Base-by-base conservation (phyloP, 53 echinoderm and acorn worm genomes). In the Apostichopus leukothele region DNA sequence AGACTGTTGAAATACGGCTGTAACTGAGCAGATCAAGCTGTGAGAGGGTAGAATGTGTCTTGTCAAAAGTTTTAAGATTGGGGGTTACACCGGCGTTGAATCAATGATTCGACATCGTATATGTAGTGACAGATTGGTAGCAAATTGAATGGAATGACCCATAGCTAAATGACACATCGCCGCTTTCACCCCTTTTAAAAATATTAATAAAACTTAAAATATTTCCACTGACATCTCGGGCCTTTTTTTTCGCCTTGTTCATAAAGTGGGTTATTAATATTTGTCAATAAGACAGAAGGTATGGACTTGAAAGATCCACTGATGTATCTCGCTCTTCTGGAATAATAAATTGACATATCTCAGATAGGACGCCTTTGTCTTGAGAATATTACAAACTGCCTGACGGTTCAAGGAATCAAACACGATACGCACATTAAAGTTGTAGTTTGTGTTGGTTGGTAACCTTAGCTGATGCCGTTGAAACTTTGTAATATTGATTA, bases 71-170 rank as follows among this genome's bases (percentile, higher is more conserved):
- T 39, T 39, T 39, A 2, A 16, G 63, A 63, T 63, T 16, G 16
- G 63, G 63, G 63, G 11, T 63, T 63, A 63, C 63, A 39, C 63
- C 63, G 11, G 11, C 63, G 11, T 16, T 63, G 16, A 13, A 4
- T 63, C 63, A 16, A 63, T 63, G 63, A 63, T 5, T 63, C 16
- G 63, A 11, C 63, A 63, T 16, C 63, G 63, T 63, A 63, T 7
- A 7, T 63, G 11, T 63, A 63, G 63, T 63, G 63, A 63, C 63
- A 63, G 63, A 63, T 63, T 63, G 12, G 63, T 13, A 16, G 16
- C 63, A 63, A 63, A 63, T 63, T 63, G 63, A 63, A 63, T 63
- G 63, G 63, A 63, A 63, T 63, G 63, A 63, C 63, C 63, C 63
- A 63, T 63, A 63, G 63, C 63, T 63, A 16, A 63, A 16, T 13